phyloP scores from a whole-genome alignment of 2,888 invertebrate genomes.

The Conomelus anceps region DNA sequence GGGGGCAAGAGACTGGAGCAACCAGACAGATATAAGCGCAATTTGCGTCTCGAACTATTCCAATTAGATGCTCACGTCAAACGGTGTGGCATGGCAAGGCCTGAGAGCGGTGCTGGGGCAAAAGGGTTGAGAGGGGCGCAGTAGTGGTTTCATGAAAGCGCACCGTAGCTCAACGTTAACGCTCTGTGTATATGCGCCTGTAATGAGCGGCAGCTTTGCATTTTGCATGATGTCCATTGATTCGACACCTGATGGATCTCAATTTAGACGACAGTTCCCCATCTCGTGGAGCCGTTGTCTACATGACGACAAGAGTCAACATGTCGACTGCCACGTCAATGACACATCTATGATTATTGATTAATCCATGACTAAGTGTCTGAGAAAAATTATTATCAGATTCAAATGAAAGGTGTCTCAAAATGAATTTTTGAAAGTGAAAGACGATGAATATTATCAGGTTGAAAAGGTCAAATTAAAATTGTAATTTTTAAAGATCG shows the following conservation, averaged over 20 bases:
- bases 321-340: neutral
- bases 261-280: neutral
- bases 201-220: neutral
- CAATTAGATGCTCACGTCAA: neutral
- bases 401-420: no score
- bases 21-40: neutral
- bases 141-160: neutral
- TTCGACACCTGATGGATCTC: neutral
- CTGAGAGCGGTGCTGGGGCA: neutral
- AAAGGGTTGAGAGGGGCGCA: neutral
- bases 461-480: no score
- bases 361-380: no score
- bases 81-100: neutral
- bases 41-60: neutral
- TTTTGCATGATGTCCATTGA: neutral
- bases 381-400: no score
- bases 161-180: neutral
- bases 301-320: neutral
- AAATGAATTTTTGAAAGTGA: no score
- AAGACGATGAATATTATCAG: no score
- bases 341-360: neutral
- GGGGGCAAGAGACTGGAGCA: neutral
- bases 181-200: neutral
- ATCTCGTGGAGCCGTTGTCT: neutral
- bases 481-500: no score